Evolutionary conservation across 2,888 invertebrate genomes (phyloP).

Genomic region (Brassicogethes aeneus): DNA sequence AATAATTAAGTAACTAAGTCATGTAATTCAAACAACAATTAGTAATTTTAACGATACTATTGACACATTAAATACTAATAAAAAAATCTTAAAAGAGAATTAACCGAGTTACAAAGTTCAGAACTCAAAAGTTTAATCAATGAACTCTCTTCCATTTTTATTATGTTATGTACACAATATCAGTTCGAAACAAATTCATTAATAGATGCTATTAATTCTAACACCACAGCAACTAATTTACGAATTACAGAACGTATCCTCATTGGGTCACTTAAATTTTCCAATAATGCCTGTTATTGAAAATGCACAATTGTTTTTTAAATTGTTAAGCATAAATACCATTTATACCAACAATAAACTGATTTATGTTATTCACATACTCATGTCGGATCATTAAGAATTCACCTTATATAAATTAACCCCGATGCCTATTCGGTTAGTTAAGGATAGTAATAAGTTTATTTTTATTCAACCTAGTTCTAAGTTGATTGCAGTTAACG

Average conservation of each 20-base stretch:
- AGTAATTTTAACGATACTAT: slow-evolving; percentile 12
- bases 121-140: slow-evolving; percentile 6
- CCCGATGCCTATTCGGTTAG: slow-evolving; percentile 5
- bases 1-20: slow-evolving; percentile 8
- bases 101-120: neutral
- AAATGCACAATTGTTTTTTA: too few relatives aligned
- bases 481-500: slow-evolving; percentile 6
- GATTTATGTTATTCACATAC: neutral
- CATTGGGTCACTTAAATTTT: slow-evolving; percentile 3
- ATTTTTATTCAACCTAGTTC: slow-evolving; percentile 6
- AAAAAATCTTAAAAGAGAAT: slow-evolving; percentile 9
- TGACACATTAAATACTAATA: slow-evolving; percentile 7
- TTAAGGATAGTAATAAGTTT: slow-evolving; percentile 2
- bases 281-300: slow-evolving; percentile 9
- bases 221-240: slow-evolving; percentile 10
- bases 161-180: slow-evolving; percentile 2
- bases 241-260: slow-evolving; percentile 1
- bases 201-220: slow-evolving; percentile 8
- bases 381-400: neutral
- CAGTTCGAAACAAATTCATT: slow-evolving; percentile 8
- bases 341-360: too few relatives aligned
- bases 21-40: slow-evolving; percentile 12
- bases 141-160: slow-evolving; percentile 10
- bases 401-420: slow-evolving; percentile 6
- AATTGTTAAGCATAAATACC: too few relatives aligned